A percentile compares a stretch with the other conserved stretches of the same genome.
phyloP scores from a whole-genome alignment of 2,797 vertebrate genomes.

The Pipistrellus pipistrellus region DNA sequence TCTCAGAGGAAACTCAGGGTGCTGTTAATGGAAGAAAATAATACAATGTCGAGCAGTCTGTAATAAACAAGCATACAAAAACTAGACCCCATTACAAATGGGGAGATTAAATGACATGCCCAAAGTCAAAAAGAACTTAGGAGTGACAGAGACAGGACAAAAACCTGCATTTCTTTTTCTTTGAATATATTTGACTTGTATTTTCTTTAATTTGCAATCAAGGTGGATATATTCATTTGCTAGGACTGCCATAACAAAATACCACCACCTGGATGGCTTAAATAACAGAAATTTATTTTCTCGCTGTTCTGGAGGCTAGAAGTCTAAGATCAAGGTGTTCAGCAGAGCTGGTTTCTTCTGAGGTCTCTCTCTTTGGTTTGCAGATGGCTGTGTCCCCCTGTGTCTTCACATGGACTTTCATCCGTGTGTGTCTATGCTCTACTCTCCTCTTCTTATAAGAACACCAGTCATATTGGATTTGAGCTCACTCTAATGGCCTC shows the following conservation, averaged over 20 bases:
- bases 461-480: background rate
- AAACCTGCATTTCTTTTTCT: background rate
- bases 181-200: background rate
- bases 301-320: background rate
- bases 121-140: conserved; percentile 9
- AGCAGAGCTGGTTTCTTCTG: background rate
- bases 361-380: background rate
- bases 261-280: background rate
- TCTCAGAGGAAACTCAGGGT: background rate
- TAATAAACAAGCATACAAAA: conserved; percentile 8
- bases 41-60: background rate
- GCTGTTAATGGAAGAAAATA: background rate
- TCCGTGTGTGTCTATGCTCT: background rate
- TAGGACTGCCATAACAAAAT: background rate
- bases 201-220: background rate
- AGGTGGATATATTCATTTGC: background rate
- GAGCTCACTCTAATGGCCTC: background rate
- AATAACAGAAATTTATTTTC: background rate
- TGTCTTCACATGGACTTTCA: background rate
- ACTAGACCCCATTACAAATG: background rate
- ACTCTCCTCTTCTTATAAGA: background rate
- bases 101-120: background rate
- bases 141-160: background rate
- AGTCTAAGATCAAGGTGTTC: background rate
- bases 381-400: rapidly evolving